Percentiles rank a stretch among this genome's conserved stretches.
phyloP scores from a whole-genome alignment of 2,888 invertebrate genomes.

The Linnaemya tessellans region DNA sequence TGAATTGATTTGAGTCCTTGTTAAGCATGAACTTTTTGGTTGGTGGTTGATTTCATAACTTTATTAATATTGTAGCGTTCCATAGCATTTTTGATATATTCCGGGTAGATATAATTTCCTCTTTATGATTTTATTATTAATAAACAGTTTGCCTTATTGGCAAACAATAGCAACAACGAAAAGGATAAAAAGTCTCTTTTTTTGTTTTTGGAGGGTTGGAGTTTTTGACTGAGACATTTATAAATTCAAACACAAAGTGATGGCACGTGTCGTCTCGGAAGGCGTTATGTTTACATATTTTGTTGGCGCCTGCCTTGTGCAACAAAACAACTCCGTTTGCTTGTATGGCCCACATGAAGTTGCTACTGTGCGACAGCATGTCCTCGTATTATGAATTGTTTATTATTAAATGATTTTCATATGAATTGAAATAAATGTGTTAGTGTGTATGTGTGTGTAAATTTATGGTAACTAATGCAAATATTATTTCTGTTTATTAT shows the following conservation, averaged over 20 bases:
- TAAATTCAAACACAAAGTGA: constrained; percentile 72
- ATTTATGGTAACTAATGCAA: constrained; percentile 78
- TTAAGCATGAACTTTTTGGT: neutral
- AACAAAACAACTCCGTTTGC: constrained; percentile 48
- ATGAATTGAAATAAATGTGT: constrained; percentile 46
- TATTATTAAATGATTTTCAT: constrained; percentile 66
- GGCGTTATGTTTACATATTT: constrained; percentile 81
- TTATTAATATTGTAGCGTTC: constrained; percentile 63
- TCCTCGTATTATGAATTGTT: constrained; percentile 57
- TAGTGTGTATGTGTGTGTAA: constrained; percentile 13
- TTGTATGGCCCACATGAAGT: constrained; percentile 51
- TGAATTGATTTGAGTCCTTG: constrained; percentile 35
- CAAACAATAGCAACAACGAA: constrained; percentile 47
- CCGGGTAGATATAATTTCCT: constrained; percentile 58
- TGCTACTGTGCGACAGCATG: constrained; percentile 48
- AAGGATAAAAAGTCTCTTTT: constrained; percentile 70
- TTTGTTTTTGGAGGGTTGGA: constrained; percentile 49
- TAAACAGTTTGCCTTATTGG: constrained; percentile 71
- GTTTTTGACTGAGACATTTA: constrained; percentile 49
- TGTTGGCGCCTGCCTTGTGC: constrained; percentile 64
- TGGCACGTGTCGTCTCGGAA: constrained; percentile 78
- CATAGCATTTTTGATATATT: constrained; percentile 22
- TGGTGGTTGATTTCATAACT: constrained; percentile 72
- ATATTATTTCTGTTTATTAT: constrained; percentile 74
- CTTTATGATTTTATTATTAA: constrained; percentile 70